Percentiles rank a stretch among this genome's conserved stretches.
Conservation (phyloP, 2,113 vertebrate species). For the Lophura nycthemera region DNA sequence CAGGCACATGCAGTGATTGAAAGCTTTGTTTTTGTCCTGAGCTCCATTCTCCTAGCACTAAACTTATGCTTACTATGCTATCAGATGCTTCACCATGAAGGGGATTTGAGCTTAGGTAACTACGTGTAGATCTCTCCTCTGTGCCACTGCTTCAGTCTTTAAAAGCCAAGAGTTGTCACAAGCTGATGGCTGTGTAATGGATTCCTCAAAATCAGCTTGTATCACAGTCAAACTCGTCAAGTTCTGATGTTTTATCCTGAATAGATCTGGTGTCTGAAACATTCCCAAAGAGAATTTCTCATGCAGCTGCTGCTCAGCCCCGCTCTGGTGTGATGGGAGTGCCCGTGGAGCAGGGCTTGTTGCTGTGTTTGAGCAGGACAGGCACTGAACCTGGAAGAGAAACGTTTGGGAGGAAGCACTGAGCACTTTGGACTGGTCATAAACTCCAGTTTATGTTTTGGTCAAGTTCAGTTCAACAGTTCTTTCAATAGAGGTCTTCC, state of each 20-base stretch:
- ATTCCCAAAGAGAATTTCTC: not conserved
- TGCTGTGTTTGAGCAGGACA: not conserved
- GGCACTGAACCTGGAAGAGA: not conserved
- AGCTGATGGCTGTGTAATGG: not conserved
- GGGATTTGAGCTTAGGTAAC: not conserved
- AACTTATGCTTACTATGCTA: not conserved
- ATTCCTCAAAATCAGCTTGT: not conserved
- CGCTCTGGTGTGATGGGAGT: not conserved
- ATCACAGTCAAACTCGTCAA: not conserved
- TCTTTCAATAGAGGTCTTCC: too few species aligned
- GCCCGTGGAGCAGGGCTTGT: not conserved
- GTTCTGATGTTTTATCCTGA: not conserved
- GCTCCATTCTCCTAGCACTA: not conserved
- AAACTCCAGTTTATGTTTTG: not conserved
- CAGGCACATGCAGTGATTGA: not conserved
- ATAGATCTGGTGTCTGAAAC: not conserved
- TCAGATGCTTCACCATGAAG: not conserved
- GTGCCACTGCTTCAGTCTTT: not conserved
- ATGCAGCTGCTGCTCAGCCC: not conserved
- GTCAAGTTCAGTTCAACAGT: not conserved
- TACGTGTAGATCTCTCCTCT: not conserved
- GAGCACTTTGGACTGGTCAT: not conserved
- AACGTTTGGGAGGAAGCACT: fast-evolving
- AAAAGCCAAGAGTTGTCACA: not conserved
- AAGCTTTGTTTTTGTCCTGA: not conserved